These are phyloP conservation scores for Rhorus exstirpatorius DNA, from an alignment of 2,888 invertebrate species.

Conservation along the genomic window DNA sequence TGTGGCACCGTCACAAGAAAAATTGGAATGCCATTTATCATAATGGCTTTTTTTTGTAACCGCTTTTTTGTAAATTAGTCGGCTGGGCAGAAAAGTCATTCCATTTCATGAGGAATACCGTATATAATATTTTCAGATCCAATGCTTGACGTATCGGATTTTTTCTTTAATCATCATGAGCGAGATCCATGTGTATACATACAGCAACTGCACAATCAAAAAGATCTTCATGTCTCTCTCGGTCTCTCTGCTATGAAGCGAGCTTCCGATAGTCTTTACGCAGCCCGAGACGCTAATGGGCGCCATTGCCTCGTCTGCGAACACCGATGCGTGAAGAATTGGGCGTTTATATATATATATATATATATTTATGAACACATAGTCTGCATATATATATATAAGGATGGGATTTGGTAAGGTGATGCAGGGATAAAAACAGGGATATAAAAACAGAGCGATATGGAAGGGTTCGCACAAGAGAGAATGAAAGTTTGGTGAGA, in stretches of 20 bases:
- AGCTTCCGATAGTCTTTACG: conserved; percentile 83
- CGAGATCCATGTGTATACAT: not conserved
- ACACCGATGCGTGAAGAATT: conserved; percentile 74
- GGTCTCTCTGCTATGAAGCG: conserved; percentile 47
- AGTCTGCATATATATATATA: not conserved
- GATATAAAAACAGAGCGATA: conserved; percentile 47
- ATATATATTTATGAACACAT: conserved; percentile 3
- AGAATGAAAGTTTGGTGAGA: conserved; percentile 47
- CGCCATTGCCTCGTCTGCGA: conserved; percentile 76
- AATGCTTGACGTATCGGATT: conserved; percentile 15
- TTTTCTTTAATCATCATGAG: conserved; percentile 14
- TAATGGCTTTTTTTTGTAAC: not conserved
- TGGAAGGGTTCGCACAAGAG: conserved; percentile 32
- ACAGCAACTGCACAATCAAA: conserved; percentile 23
- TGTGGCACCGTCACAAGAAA: not conserved
- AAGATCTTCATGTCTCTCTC: conserved; percentile 57
- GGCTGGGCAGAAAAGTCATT: not conserved
- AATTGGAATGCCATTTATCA: not conserved
- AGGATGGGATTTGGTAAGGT: conserved; percentile 11
- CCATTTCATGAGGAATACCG: not conserved
- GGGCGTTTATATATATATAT: not conserved
- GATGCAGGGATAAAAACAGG: conserved; percentile 27
- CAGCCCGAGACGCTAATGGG: conserved; percentile 79
- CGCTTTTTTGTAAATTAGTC: not conserved
- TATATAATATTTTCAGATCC: not conserved